Evolutionary conservation across 2,888 invertebrate genomes (phyloP).

Genomic region (Drosophila ustulata): DNA sequence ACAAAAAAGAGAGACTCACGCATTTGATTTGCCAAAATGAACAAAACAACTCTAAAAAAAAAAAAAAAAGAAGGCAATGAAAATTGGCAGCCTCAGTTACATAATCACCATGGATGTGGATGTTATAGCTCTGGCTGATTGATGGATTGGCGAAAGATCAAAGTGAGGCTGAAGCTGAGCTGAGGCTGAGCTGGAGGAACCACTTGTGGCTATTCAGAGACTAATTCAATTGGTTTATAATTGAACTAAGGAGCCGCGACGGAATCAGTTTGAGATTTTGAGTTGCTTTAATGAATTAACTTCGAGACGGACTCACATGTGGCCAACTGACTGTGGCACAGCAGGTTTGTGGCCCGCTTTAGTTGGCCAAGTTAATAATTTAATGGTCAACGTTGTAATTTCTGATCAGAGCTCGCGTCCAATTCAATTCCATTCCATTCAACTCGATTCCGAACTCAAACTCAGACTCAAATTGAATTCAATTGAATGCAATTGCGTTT

Average conservation of each 20-base stretch:
- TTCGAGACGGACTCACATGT: constrained; percentile 39
- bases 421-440: constrained; percentile 62
- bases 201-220: constrained; percentile 55
- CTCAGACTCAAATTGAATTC: constrained; percentile 42
- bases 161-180: constrained; percentile 17
- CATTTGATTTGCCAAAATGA: constrained; percentile 53
- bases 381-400: constrained; percentile 75
- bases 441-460: constrained; percentile 28
- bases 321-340: constrained; percentile 40
- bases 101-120: constrained; percentile 50
- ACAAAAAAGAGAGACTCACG: constrained; percentile 55
- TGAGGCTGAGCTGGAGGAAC: constrained; percentile 26
- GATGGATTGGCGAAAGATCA: constrained; percentile 63
- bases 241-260: constrained; percentile 71
- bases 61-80: constrained; percentile 28
- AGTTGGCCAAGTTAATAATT: constrained; percentile 75
- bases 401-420: constrained; percentile 57
- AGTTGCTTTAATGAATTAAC: constrained; percentile 67
- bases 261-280: constrained; percentile 39
- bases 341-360: constrained; percentile 58
- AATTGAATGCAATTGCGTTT: constrained; percentile 67
- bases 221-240: constrained; percentile 78
- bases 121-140: constrained; percentile 60
- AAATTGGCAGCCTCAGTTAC: constrained; percentile 69
- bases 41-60: background rate